Percentiles rank a stretch among this genome's conserved stretches.
Conservation (phyloP, 2,797 vertebrate species). For the Huso huso region DNA sequence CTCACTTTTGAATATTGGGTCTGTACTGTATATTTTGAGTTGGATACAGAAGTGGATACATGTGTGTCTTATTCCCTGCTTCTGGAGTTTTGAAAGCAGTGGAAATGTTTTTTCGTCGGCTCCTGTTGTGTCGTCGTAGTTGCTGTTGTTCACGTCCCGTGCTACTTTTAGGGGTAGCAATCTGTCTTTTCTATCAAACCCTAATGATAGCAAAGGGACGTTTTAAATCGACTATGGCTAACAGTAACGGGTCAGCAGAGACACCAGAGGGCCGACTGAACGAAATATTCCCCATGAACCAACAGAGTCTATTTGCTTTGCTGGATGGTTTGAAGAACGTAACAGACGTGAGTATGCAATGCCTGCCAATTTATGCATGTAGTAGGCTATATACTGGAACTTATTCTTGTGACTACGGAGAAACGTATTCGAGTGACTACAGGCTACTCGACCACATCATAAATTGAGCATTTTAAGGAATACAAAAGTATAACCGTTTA, state of each 20-base stretch:
- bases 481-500: too few relatives aligned
- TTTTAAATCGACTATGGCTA: slow-evolving; percentile 29
- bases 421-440: too few relatives aligned
- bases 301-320: slow-evolving; percentile 45
- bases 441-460: too few relatives aligned
- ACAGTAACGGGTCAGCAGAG: slow-evolving; percentile 34
- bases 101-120: slow-evolving; percentile 62
- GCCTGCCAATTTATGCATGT: not conserved
- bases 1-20: slow-evolving; percentile 7
- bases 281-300: slow-evolving; percentile 30
- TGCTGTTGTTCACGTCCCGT: slow-evolving; percentile 71
- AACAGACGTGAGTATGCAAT: slow-evolving; percentile 33
- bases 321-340: slow-evolving; percentile 31
- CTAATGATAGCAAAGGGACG: slow-evolving; percentile 56
- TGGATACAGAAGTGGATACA: slow-evolving; percentile 22
- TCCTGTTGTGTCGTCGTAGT: slow-evolving; percentile 57
- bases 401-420: too few relatives aligned
- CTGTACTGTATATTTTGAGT: slow-evolving; percentile 10
- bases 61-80: slow-evolving; percentile 24
- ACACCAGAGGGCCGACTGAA: slow-evolving; percentile 27
- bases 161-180: slow-evolving; percentile 63
- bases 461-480: too few relatives aligned
- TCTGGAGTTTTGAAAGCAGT: slow-evolving; percentile 19
- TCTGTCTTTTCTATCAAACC: slow-evolving; percentile 72
- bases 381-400: not conserved